Evolutionary conservation across 53 echinoderm and acorn worm species (phyloP), one percentile per base, ranked within the genome.

Genomic region (Apostichopus leukothele): DNA sequence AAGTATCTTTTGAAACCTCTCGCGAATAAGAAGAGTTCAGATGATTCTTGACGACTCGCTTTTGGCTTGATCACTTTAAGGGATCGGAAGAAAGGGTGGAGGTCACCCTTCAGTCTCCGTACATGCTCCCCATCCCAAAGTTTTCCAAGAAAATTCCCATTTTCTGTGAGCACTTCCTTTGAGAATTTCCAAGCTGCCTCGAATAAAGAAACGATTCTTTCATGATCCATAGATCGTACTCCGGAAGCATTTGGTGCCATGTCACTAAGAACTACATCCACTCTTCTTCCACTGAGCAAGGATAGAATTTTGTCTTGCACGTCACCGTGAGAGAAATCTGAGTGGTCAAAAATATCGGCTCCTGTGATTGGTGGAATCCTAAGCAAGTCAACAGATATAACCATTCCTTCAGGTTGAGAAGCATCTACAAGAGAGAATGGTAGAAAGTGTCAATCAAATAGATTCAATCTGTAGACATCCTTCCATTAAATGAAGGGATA

Each of bases 161-260:
- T 94, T 54, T 92, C 90, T 0, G 90, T 76, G 18, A 97, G 80
- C 14, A 95, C 86, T 4, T 83, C 50, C 6, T 3, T 67, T 7
- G 95, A 90, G 67, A 97, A 97, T 50, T 63, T 39, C 66, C 90
- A 87, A 4, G 93, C 93, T 14, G 90, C 51, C 51, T 53, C 23
- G 50, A 89, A 91, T 13, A 97, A 91, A 12, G 52, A 21, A 9
- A 91, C 75, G 19, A 97, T 95, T 52, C 91, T 91, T 57, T 97
- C 95, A 80, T 95, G 97, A 60, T 97, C 97, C 94, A 97, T 90
- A 27, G 87, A 51, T 50, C 75, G 88, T 5, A 97, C 86, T n/a
- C 97, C 97, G 6, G 95, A 91, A 5, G 97, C 92, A 79, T 95
- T 97, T 53, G 97, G 95, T 4, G 95, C 97, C 97, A 97, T 95